Conservation (phyloP, 2,888 invertebrate genomes). For the Aproaerema taeniolella region DNA sequence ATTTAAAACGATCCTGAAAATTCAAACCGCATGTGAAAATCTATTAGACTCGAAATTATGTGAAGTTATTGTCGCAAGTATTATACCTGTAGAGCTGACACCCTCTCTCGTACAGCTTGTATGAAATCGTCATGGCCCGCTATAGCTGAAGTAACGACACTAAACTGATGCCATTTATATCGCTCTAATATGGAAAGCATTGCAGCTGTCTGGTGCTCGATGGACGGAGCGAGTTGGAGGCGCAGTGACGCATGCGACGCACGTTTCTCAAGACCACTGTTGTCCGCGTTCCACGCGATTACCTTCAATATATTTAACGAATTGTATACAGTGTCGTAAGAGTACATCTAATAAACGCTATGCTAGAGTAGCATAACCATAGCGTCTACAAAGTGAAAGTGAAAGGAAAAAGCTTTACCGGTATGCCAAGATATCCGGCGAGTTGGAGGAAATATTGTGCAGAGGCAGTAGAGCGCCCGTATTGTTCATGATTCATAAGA, state of each 20-base stretch:
- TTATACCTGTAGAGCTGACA: constrained; percentile 88
- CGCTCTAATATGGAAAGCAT: constrained; percentile 96
- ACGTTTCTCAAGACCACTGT: constrained; percentile 88
- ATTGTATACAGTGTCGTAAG: neutral
- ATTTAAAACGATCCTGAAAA: constrained; percentile 76
- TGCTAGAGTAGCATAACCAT: constrained; percentile 7
- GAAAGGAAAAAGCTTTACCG: constrained; percentile 71
- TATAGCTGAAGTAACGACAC: constrained; percentile 94
- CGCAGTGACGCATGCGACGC: constrained; percentile 93
- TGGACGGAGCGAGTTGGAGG: constrained; percentile 95
- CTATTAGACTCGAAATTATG: too few relatives aligned
- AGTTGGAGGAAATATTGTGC: constrained; percentile 96
- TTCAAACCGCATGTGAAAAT: too few relatives aligned
- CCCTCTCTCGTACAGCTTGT: constrained; percentile 93
- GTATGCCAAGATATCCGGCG: constrained; percentile 95
- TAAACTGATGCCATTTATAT: constrained; percentile 98
- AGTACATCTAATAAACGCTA: neutral
- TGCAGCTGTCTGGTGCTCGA: constrained; percentile 97
- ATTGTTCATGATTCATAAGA: constrained; percentile 96
- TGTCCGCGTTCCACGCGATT: constrained; percentile 98
- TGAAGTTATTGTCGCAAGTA: too few relatives aligned
- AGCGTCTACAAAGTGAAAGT: constrained; percentile 11
- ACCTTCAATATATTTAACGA: too few relatives aligned
- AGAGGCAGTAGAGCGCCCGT: constrained; percentile 94
- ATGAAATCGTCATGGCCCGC: constrained; percentile 97